These are phyloP conservation scores for Stenurella melanura DNA, from an alignment of 2,888 invertebrate genomes.

Conservation along the genomic window DNA sequence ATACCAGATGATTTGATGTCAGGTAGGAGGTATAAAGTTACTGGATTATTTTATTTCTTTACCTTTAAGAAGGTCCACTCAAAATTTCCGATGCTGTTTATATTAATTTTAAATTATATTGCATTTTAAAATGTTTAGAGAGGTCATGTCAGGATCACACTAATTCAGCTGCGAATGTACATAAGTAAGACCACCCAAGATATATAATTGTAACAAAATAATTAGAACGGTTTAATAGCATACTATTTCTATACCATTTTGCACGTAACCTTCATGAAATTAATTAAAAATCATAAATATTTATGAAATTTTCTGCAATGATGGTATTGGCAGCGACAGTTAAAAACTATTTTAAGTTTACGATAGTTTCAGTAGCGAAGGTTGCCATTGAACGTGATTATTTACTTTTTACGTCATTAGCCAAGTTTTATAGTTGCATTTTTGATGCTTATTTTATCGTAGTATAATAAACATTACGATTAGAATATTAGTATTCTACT, in stretches of 20 bases:
- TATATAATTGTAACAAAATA: neutral
- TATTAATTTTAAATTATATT: neutral
- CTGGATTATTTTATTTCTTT: too few species aligned
- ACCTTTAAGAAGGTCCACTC: too few species aligned
- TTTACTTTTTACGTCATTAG: neutral
- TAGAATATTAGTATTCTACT: neutral
- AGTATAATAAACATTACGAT: neutral
- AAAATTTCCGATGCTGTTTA: too few species aligned
- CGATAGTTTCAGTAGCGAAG: constrained; percentile 10
- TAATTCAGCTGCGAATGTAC: neutral
- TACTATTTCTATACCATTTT: neutral
- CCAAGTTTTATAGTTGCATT: constrained; percentile 13
- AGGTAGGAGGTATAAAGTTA: too few species aligned
- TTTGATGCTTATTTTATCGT: neutral
- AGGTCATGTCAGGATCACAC: neutral
- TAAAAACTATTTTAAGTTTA: constrained; percentile 35
- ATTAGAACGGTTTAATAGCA: neutral
- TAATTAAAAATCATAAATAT: constrained; percentile 18
- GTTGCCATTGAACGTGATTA: constrained; percentile 12
- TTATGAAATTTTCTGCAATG: neutral
- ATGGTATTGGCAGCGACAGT: constrained; percentile 15
- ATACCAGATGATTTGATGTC: too few species aligned
- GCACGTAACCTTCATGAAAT: constrained; percentile 3
- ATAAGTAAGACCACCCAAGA: neutral
- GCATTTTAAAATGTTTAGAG: neutral